Evolutionary conservation across 2,888 invertebrate species (phyloP), one percentile per base, ranked within the genome.

Genomic region (Agrochola lota): DNA sequence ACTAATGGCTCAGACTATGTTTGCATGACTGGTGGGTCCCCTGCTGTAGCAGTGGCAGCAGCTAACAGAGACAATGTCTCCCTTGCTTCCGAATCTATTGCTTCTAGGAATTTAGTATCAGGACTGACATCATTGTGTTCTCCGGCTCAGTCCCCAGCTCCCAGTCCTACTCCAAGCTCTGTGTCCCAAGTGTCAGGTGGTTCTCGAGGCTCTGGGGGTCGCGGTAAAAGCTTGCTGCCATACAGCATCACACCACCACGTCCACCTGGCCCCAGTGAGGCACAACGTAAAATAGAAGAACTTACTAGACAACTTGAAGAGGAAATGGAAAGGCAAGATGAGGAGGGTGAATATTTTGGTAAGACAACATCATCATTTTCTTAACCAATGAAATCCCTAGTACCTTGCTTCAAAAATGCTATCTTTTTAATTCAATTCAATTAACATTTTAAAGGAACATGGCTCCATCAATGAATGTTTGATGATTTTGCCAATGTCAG

Each of bases 341-440:
- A 99, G 90, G 98, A 99, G 94, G 99, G 99, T 88, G 99, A 99
- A 97, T 99, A 99, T 95, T 99, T 99, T 97, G 99, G 99, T 99
- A 96, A 97, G 97, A 43, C 4, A 46, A 15, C 62, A 57, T 55
- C 15, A n/a, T 71, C 4, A 35, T 55, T 70, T 46, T 52, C 17
- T 46, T n/a, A 23, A 30, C 17, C 6, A 52, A 26, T 12, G 0
- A 67, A 68, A 46, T 43, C 5, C 4, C n/a, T 26, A 35, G 55
- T 35, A 52, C 20, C 12, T 35, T 43, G 26, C n/a, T 35, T 15
- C 30, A 30, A 62, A 40, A 75, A 30, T 63, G 2, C 23, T 35
- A 30, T 2, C 5, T 59, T 11, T 55, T 71, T 23, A 26, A 17
- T n/a, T 15, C 6, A 52, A 52, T 68, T n/a, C 9, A 68, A 52